phyloP scores from a whole-genome alignment of 2,797 vertebrate species.

The Cossypha niveicapilla region DNA sequence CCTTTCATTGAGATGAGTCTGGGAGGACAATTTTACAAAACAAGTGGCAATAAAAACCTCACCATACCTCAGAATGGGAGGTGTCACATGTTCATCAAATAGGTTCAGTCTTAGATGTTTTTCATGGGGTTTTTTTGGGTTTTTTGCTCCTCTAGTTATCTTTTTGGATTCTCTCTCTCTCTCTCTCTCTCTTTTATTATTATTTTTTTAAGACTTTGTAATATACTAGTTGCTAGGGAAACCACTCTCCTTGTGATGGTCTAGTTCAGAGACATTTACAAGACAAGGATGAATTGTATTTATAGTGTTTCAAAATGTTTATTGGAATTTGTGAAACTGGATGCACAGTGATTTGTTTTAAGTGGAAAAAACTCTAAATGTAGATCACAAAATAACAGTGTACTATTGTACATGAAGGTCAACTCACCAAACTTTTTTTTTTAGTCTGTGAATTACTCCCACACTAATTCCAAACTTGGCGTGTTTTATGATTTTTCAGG shows the following conservation, averaged over 20 bases:
- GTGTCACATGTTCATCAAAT: neutral
- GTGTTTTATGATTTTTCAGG: neutral
- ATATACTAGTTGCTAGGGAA: neutral
- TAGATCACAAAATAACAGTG: neutral
- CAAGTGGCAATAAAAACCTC: neutral
- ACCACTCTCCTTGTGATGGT: neutral
- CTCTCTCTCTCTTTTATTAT: too few species aligned
- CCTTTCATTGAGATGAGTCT: neutral
- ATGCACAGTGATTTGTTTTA: neutral
- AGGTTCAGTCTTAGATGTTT: neutral
- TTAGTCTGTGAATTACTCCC: neutral
- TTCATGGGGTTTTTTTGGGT: too few species aligned
- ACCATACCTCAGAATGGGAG: neutral
- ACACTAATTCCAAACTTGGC: neutral
- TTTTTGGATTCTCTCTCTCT: neutral
- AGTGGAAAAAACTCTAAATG: neutral
- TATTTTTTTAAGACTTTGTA: neutral
- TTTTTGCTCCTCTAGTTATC: neutral
- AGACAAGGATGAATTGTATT: neutral
- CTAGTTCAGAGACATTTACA: neutral
- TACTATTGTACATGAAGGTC: neutral
- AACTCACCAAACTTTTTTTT: neutral
- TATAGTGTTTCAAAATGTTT: slow-evolving; percentile 15
- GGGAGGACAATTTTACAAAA: neutral
- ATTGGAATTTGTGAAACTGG: neutral